These are phyloP conservation scores for Brachionus asplanchnoidis DNA, from an alignment of 1,140 invertebrate genomes.

Conservation along the genomic window DNA sequence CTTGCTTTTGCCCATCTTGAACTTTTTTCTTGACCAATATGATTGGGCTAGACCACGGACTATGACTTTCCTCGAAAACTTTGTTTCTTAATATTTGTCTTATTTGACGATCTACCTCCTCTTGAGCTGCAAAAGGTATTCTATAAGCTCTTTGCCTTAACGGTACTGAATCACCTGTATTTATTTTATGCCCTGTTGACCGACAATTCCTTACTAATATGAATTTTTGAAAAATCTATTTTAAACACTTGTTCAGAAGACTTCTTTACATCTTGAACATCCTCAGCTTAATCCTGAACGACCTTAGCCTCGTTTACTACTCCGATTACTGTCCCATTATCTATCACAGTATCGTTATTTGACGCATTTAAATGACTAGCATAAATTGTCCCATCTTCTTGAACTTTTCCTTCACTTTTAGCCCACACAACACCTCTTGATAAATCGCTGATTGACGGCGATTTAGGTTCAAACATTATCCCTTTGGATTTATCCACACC, in stretches of 20 bases:
- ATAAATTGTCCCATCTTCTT: background rate
- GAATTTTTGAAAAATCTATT: background rate
- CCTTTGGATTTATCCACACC: background rate
- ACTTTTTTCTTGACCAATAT: slow-evolving; percentile 12
- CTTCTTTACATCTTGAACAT: no score
- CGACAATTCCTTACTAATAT: background rate
- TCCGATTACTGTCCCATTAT: no score
- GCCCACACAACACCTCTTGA: background rate
- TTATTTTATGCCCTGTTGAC: slow-evolving; percentile 1
- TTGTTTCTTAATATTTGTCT: background rate
- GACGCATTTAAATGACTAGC: background rate
- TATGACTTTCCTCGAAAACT: background rate
- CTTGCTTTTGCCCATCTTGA: slow-evolving; percentile 32
- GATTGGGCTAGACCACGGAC: background rate
- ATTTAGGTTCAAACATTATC: background rate
- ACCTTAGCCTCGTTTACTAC: no score
- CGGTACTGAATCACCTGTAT: background rate
- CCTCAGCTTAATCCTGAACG: no score
- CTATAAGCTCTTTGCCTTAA: background rate
- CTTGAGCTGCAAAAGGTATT: background rate
- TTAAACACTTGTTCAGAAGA: no score
- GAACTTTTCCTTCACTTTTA: background rate
- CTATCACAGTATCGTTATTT: background rate
- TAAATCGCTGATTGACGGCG: background rate
- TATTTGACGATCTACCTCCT: background rate